A percentile compares a stretch with the other conserved stretches of the same genome.
phyloP scores from a whole-genome alignment of 2,113 vertebrate genomes.

The Poicephalus gulielmi region DNA sequence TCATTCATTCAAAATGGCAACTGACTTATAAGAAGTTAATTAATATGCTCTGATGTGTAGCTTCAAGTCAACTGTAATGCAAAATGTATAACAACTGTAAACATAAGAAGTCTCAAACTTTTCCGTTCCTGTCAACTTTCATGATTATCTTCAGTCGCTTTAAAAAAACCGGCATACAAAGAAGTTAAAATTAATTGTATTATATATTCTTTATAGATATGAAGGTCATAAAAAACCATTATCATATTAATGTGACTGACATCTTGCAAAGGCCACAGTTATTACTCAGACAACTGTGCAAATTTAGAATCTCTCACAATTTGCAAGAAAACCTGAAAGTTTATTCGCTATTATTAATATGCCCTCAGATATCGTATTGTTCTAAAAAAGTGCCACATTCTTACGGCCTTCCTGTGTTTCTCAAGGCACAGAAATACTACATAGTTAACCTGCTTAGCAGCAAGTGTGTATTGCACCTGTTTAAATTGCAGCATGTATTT shows the following conservation, averaged over 20 bases:
- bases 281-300: neutral
- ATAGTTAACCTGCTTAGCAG: neutral
- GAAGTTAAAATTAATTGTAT: neutral
- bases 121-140: neutral
- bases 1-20: neutral
- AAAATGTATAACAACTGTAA: neutral
- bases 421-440: neutral
- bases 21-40: neutral
- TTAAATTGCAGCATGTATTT: neutral
- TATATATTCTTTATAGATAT: neutral
- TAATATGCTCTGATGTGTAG: neutral
- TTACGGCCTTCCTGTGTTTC: neutral
- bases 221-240: neutral
- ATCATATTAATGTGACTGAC: neutral
- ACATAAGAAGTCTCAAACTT: neutral
- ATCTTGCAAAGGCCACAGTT: neutral
- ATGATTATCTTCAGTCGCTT: neutral
- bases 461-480: neutral
- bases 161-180: neutral
- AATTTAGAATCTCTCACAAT: neutral
- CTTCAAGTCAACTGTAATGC: neutral
- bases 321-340: neutral
- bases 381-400: neutral
- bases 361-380: neutral
- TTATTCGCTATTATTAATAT: neutral